Evolutionary conservation across 2,888 invertebrate species (phyloP), one percentile per base, ranked within the genome.

Genomic region (Zhuqinia jingwanae): DNA sequence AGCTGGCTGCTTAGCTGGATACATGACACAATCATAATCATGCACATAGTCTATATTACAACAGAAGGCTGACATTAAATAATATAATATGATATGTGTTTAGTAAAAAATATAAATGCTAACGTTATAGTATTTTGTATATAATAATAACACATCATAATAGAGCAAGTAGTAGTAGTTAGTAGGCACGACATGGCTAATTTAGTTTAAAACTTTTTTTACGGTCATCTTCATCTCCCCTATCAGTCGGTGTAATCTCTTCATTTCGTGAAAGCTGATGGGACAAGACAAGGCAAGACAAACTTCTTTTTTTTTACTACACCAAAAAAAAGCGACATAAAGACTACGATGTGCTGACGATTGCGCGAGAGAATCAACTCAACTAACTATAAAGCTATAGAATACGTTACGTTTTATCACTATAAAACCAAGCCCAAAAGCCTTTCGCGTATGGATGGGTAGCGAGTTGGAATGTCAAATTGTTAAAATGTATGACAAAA

Each of bases 251-350:
- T 63, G 63, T 82, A 76, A 83, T 83, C 76, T 75, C 83, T 76
- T 83, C 63, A 83, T 83, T 83, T 82, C 60, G 15, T 25, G 60
- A 56, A 63, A 82, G 56, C 36, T 73, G 73, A 82, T 53, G 45
- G 56, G 47, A 56, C 58, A 27, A 42, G 75, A 75, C n/a, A n/a
- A n/a, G n/a, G n/a, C n/a, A n/a, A n/a, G n/a, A n/a, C 73, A 27
- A 60, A 56, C 70, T 25, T 68, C 17, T 50, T 22, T 25, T 63
- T 50, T 80, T 78, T 45, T 47, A 45, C 58, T 27, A 27, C 27
- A 30, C 17, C 76, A 6, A 58, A 13, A 70, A 42, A 30, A 20
- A 30, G 63, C 63, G n/a, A 63, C n/a, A n/a, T 27, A 30, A 15
- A 2, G 63, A 30, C 15, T 30, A 30, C 63, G n/a, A 63, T 30